Base-by-base conservation (phyloP, 2,888 invertebrate genomes). In the Caenorhabditis zanzibari region DNA sequence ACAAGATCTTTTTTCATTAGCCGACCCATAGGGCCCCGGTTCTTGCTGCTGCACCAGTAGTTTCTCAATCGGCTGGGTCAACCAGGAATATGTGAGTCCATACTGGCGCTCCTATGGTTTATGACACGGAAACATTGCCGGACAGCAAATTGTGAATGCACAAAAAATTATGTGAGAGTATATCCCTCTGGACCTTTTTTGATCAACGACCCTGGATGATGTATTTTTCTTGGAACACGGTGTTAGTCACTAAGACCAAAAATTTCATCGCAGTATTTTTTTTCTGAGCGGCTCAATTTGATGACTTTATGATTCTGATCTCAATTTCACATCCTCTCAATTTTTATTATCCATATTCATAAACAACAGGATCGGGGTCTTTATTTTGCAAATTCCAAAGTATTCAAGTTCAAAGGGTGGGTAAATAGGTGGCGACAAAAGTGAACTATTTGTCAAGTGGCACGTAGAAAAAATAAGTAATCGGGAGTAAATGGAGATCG, bases 361-460 rank as follows among this genome's bases (percentile, higher is more conserved):
- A 61, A 61, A 59, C 47, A 79, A 79, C 79, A 79, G 79, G 77
- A 41, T 63, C 72, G 64, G 56, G 56, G 28, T 71, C 71, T 79
- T 79, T 72, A 79, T 79, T 79, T 72, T 63, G 56, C 56, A 49
- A 69, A 58, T 56, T 71, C 64, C 64, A 54, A 71, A 56, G 61
- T 77, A 77, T 68, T 69, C 54, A 68, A 59, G 24, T 52, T 38
- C 12, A 19, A 24, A 44, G 9, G 14, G 9, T 44, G 73, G 52
- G 16, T 12, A 56, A 66, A 58, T 32, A 47, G 24, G 58, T 52
- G 69, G 69, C 69, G 69, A 77, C 77, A 69, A 77, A 77, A 69
- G 52, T 77, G 69, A 69, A 77, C 69, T 69, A 63, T 52, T 63
- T 54, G 69, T 77, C 77, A 77, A 77, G 77, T 69, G 77, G 79